Evolutionary conservation across 2,113 vertebrate species (phyloP).

Genomic region (Elaphurus davidianus): DNA sequence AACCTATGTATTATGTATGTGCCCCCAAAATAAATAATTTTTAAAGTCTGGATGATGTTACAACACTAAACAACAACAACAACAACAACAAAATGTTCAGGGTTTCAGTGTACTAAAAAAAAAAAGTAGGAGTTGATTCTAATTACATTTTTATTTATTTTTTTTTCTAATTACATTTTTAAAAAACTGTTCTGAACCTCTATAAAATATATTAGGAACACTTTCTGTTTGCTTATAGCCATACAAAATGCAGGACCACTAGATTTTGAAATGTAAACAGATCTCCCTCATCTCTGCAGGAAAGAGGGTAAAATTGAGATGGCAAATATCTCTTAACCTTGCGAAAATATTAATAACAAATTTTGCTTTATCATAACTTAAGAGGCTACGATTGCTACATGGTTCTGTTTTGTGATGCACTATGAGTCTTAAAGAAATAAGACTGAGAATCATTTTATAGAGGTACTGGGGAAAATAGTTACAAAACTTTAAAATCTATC

Average conservation of each 20-base stretch:
- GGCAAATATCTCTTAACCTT: background rate
- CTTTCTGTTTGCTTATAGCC: background rate
- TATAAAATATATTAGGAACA: background rate
- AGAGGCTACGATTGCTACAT: background rate
- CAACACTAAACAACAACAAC: background rate
- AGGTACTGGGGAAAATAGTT: constrained; percentile 32
- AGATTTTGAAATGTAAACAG: constrained; percentile 14
- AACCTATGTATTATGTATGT: background rate
- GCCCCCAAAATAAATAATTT: background rate
- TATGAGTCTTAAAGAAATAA: constrained; percentile 36
- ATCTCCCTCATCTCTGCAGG: background rate
- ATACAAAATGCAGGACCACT: background rate
- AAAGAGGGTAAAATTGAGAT: background rate
- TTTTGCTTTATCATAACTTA: background rate
- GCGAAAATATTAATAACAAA: constrained; percentile 14
- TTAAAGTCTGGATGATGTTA: background rate
- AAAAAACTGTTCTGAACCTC: background rate
- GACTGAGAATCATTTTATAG: constrained; percentile 38
- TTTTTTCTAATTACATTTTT: background rate
- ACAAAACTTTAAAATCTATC: constrained; percentile 58
- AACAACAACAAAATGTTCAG: background rate
- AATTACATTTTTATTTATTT: background rate
- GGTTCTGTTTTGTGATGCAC: constrained; percentile 24
- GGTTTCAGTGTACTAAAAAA: background rate
- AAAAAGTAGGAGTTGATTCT: background rate